Evolutionary conservation across 1,140 invertebrate species (phyloP).

Genomic region (Megalopta genalis): DNA sequence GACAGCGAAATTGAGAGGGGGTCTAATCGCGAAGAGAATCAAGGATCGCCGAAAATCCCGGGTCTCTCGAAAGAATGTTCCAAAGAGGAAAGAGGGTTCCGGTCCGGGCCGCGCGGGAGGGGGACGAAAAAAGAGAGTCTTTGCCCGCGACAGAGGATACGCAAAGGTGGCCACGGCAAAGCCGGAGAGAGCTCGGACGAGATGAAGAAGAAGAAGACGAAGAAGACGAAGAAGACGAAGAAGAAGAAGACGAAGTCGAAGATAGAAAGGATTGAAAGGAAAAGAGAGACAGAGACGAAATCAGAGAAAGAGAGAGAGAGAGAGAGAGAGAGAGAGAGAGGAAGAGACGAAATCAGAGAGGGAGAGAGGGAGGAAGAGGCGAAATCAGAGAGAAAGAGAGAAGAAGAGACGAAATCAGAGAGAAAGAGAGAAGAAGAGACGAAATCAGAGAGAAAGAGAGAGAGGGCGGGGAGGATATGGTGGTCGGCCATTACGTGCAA

Average conservation of each 20-base stretch:
- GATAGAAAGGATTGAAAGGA: no score
- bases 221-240: slow-evolving; percentile 18
- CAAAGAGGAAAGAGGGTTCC: no score
- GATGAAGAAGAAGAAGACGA: slow-evolving; percentile 34
- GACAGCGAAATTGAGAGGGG: no score
- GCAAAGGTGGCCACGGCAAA: slow-evolving; percentile 68
- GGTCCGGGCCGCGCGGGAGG: not conserved
- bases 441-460: slow-evolving; percentile 14
- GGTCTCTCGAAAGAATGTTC: not conserved
- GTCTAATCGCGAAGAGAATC: not conserved
- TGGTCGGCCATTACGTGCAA: slow-evolving; percentile 77
- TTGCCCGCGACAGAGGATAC: slow-evolving; percentile 53
- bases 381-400: slow-evolving; percentile 14
- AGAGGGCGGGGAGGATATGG: slow-evolving; percentile 69
- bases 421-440: slow-evolving; percentile 23
- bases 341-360: slow-evolving; percentile 5
- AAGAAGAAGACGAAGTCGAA: slow-evolving; percentile 29
- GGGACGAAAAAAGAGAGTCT: slow-evolving; percentile 6
- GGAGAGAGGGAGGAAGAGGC: slow-evolving; percentile 34
- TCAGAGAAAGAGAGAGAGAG: slow-evolving; percentile 14
- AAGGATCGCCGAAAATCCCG: not conserved
- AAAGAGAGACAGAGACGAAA: slow-evolving; percentile 9
- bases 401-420: slow-evolving; percentile 16
- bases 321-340: no score
- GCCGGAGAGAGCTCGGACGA: slow-evolving; percentile 13